These are phyloP conservation scores for Micrasema longulum DNA, from an alignment of 1,140 invertebrate genomes.

Conservation along the genomic window DNA sequence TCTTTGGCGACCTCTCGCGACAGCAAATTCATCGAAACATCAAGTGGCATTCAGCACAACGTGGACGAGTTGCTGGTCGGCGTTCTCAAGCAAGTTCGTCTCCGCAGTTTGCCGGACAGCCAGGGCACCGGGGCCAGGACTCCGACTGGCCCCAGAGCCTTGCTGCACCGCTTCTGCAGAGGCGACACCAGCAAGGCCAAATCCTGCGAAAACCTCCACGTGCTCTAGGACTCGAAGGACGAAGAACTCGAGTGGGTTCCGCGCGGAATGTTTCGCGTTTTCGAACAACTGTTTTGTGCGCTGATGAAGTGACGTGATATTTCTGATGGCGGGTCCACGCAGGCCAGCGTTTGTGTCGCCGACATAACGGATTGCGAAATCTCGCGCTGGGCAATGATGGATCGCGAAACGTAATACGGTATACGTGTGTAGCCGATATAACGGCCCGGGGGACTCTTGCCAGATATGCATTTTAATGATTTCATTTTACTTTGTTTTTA, in stretches of 20 bases:
- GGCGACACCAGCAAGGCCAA: slow-evolving; percentile 89
- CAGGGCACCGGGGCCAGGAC: slow-evolving; percentile 6
- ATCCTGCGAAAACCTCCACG: slow-evolving; percentile 91
- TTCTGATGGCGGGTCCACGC: too few relatives aligned
- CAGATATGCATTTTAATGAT: too few relatives aligned
- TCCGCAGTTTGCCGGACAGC: slow-evolving; percentile 77
- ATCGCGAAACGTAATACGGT: too few relatives aligned
- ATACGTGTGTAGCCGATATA: too few relatives aligned
- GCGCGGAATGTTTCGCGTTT: background rate
- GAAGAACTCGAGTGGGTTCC: background rate
- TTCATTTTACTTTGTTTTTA: too few relatives aligned
- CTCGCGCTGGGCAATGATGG: too few relatives aligned
- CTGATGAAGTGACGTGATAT: too few relatives aligned
- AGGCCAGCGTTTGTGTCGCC: too few relatives aligned
- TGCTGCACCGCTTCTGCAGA: slow-evolving; percentile 88
- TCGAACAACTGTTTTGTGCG: slow-evolving; percentile 11
- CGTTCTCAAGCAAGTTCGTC: slow-evolving; percentile 84
- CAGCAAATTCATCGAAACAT: slow-evolving; percentile 94
- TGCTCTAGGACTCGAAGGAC: slow-evolving; percentile 74
- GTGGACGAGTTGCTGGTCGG: slow-evolving; percentile 92
- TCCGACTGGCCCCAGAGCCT: slow-evolving; percentile 67
- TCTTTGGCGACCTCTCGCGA: slow-evolving; percentile 85
- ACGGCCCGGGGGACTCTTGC: too few relatives aligned
- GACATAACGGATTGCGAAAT: too few relatives aligned
- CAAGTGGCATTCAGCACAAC: slow-evolving; percentile 90